Evolutionary conservation across 2,888 invertebrate species (phyloP), one percentile per base, ranked within the genome.

Genomic region (Latrodectus hesperus): DNA sequence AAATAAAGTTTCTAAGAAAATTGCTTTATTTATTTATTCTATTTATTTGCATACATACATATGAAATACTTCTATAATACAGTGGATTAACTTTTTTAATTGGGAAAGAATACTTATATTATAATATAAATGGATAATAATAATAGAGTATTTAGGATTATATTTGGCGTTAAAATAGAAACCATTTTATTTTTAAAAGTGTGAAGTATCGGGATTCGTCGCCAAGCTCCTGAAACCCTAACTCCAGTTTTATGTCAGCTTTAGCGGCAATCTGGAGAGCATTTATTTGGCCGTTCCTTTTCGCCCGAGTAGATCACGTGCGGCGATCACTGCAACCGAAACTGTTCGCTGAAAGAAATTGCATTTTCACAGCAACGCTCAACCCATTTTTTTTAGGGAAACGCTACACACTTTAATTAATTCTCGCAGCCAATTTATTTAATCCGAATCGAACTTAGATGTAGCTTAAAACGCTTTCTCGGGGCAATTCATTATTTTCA

Each of bases 401-500:
- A 38, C 60, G 12, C 60, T n/a, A 60, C n/a, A 26, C 16, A 10
- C 72, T 64, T 82, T 82, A 82, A 82, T 82, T 82, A 82, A 82
- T 82, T 82, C 73, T 52, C 49, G 55, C 81, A 26, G 52, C 68
- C 81, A 82, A 82, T 82, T 82, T 74, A 68, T 74, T 82, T 74
- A 74, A 82, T 82, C 67, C 81, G 52, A n/a, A 17, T 64, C 60
- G n/a, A n/a, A 26, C 64, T 26, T 64, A 76, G 76, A 10, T 64
- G 65, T 12, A 49, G 49, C 51, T 49, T 16, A 26, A 22, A 65
- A 38, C 51, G 49, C 76, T 16, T n/a, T 49, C 51, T 52, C 65
- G 65, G 60, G 55, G 80, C 72, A 72, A 80, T 73, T 73, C 51
- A 64, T 73, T 65, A 51, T 80, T 80, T 72, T 65, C 51, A 79